Conservation (phyloP, 2,797 vertebrate species). For the Brotula barbata region DNA sequence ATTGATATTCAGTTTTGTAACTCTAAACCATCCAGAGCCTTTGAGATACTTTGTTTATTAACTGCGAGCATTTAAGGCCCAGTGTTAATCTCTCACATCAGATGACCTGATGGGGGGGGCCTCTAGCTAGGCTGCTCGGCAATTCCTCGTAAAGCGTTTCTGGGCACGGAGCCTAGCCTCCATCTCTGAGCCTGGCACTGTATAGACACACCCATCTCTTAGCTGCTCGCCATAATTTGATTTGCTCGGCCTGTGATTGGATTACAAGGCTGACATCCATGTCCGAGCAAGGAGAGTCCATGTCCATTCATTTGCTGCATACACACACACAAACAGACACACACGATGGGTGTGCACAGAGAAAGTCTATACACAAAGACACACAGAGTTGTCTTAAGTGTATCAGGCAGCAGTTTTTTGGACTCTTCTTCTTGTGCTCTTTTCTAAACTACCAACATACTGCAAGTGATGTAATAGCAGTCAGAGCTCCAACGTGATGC, state of each 20-base stretch:
- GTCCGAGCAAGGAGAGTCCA: constrained; percentile 65
- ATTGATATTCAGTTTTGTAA: neutral
- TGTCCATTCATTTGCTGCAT: constrained; percentile 58
- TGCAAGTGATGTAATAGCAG: neutral
- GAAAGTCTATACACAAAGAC: neutral
- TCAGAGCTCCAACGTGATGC: neutral
- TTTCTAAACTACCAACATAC: neutral
- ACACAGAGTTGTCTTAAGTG: neutral
- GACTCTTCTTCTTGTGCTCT: neutral
- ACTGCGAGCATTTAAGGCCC: constrained; percentile 4
- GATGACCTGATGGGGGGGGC: constrained; percentile 30
- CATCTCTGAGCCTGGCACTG: constrained; percentile 31
- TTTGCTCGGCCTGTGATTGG: constrained; percentile 73
- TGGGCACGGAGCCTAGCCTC: constrained; percentile 43
- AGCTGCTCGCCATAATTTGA: constrained; percentile 73
- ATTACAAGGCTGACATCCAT: constrained; percentile 80
- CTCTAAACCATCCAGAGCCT: neutral
- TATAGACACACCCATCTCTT: constrained; percentile 65
- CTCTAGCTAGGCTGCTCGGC: constrained; percentile 6
- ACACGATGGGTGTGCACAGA: neutral
- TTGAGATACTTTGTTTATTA: neutral
- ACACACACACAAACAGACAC: constrained; percentile 17
- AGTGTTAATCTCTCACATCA: constrained; percentile 20
- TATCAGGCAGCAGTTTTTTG: neutral
- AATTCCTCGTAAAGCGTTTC: constrained; percentile 32